Evolutionary conservation across 2,113 vertebrate genomes (phyloP).

Genomic region (Procapra przewalskii): DNA sequence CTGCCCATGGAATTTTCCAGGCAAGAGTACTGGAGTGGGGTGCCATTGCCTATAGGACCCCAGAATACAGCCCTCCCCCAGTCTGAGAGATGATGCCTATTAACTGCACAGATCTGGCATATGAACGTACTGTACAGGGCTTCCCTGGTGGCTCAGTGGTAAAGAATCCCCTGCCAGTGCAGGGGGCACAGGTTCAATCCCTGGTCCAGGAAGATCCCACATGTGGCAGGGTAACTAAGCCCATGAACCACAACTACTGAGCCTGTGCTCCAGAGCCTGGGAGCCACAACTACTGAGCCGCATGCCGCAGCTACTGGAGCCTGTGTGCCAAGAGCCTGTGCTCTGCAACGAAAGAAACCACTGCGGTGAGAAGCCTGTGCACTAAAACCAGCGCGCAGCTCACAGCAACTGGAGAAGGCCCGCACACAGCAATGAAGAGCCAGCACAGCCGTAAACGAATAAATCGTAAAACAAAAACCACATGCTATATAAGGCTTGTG

Average conservation of each 20-base stretch:
- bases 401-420: neutral
- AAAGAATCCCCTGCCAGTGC: neutral
- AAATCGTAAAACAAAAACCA: neutral
- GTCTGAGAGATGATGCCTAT: neutral
- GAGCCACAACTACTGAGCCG: neutral
- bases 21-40: too few species aligned
- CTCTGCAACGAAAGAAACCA: neutral
- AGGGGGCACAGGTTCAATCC: neutral
- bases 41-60: neutral
- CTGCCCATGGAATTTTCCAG: too few species aligned
- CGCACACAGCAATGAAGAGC: neutral
- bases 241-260: neutral
- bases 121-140: neutral
- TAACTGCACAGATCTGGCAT: neutral
- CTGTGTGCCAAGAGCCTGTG: neutral
- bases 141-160: neutral
- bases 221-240: neutral
- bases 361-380: neutral
- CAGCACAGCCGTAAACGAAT: neutral
- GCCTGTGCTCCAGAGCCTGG: neutral
- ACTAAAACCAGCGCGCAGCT: neutral
- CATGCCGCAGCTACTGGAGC: neutral
- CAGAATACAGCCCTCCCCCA: neutral
- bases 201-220: neutral
- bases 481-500: neutral